phyloP scores from a whole-genome alignment of 2,113 vertebrate species.

The Oenanthe oenanthe region DNA sequence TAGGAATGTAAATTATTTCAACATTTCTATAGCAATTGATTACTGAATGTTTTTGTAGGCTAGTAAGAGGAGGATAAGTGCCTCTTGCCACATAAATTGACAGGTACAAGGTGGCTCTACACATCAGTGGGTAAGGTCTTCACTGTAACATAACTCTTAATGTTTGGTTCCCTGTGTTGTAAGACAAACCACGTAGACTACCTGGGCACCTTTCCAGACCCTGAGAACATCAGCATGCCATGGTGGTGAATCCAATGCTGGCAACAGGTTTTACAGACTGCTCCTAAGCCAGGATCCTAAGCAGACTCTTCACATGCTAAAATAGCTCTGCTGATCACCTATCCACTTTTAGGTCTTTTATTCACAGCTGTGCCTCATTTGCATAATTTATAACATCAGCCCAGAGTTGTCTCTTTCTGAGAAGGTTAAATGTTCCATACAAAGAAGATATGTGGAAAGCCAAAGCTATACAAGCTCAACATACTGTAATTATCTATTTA shows the following conservation, averaged over 20 bases:
- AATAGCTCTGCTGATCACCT: neutral
- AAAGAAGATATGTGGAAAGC: neutral
- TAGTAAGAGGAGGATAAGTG: neutral
- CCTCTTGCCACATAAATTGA: neutral
- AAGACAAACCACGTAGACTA: neutral
- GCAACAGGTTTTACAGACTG: accelerated
- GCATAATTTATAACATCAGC: neutral
- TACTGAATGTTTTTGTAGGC: neutral
- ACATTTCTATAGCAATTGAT: neutral
- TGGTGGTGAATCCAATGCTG: accelerated
- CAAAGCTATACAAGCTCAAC: neutral
- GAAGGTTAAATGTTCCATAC: neutral
- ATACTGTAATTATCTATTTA: neutral
- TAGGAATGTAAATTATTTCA: neutral
- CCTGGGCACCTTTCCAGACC: neutral
- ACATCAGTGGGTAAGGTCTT: neutral
- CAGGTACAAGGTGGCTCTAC: neutral
- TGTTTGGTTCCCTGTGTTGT: accelerated
- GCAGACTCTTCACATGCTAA: neutral
- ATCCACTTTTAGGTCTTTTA: neutral
- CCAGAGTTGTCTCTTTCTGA: neutral
- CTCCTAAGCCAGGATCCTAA: neutral
- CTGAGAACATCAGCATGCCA: neutral
- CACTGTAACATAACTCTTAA: neutral
- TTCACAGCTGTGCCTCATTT: neutral